Percentiles rank a stretch among this genome's conserved stretches.
These are phyloP conservation scores for Stenotaenia linearis DNA, from an alignment of 2,888 invertebrate genomes.

Conservation along the genomic window DNA sequence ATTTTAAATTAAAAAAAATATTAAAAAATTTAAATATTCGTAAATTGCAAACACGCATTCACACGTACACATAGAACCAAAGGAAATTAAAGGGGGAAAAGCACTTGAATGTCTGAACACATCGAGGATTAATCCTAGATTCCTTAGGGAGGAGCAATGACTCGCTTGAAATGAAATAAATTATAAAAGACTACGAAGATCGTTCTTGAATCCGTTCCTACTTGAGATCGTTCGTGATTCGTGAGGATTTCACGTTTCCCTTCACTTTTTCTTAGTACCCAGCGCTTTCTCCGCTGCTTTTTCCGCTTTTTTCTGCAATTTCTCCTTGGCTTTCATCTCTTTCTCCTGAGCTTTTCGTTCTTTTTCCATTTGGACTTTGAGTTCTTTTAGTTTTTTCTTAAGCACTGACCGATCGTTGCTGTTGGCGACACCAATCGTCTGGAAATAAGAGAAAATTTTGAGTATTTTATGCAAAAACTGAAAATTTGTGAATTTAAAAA, in stretches of 20 bases:
- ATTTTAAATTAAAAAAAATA: neutral
- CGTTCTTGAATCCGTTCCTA: neutral
- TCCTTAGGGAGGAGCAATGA: neutral
- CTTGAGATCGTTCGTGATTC: neutral
- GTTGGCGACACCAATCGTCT: conserved; percentile 52
- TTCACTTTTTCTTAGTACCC: conserved; percentile 36
- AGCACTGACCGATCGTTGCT: conserved; percentile 51
- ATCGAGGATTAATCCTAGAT: neutral
- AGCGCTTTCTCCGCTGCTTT: conserved; percentile 57
- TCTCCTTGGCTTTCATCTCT: conserved; percentile 74
- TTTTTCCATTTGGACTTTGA: conserved; percentile 50
- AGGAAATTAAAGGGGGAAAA: neutral
- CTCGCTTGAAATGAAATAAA: neutral
- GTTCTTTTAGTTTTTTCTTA: conserved; percentile 54
- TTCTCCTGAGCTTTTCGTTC: conserved; percentile 68
- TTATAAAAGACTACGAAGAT: neutral
- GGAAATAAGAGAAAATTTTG: conserved; percentile 27
- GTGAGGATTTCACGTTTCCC: neutral
- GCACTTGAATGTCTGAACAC: neutral
- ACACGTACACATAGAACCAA: neutral
- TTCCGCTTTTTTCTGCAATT: conserved; percentile 78
- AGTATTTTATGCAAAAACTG: too few species aligned
- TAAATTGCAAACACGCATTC: neutral
- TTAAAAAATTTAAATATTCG: neutral
- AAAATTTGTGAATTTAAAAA: too few species aligned